Evolutionary conservation across 2,113 vertebrate genomes (phyloP).

Genomic region (Pampusana beccarii): DNA sequence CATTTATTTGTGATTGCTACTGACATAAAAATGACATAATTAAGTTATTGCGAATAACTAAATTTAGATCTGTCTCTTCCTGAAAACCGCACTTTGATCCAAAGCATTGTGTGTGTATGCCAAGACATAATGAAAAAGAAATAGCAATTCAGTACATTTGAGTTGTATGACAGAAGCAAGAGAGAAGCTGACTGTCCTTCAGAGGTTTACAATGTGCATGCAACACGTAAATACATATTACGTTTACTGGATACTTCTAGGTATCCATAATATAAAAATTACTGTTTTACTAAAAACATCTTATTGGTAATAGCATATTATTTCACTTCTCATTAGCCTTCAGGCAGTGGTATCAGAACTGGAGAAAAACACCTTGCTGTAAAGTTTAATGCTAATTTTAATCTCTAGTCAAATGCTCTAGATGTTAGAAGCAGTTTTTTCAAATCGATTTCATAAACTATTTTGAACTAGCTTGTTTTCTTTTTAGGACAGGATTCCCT

Average conservation of each 20-base stretch:
- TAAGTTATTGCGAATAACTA: background rate
- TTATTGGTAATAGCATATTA: background rate
- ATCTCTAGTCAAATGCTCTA: background rate
- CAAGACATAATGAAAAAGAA: background rate
- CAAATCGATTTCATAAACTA: background rate
- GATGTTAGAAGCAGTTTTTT: background rate
- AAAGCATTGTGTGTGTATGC: background rate
- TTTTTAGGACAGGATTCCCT: conserved; percentile 88
- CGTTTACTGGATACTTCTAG: background rate
- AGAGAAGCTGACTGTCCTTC: background rate
- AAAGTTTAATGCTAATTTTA: background rate
- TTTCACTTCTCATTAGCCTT: background rate
- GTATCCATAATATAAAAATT: background rate
- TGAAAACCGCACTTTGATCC: background rate
- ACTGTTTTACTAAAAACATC: background rate
- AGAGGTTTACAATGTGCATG: background rate
- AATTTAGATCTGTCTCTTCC: background rate
- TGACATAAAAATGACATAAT: background rate
- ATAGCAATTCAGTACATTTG: background rate
- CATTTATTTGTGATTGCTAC: background rate
- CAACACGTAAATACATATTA: background rate
- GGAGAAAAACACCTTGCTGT: background rate
- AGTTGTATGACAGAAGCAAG: background rate
- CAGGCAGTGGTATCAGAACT: background rate
- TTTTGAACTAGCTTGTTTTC: conserved; percentile 20